Base-by-base conservation (phyloP, 2,113 vertebrate genomes). In the Ursus arctos region DNA sequence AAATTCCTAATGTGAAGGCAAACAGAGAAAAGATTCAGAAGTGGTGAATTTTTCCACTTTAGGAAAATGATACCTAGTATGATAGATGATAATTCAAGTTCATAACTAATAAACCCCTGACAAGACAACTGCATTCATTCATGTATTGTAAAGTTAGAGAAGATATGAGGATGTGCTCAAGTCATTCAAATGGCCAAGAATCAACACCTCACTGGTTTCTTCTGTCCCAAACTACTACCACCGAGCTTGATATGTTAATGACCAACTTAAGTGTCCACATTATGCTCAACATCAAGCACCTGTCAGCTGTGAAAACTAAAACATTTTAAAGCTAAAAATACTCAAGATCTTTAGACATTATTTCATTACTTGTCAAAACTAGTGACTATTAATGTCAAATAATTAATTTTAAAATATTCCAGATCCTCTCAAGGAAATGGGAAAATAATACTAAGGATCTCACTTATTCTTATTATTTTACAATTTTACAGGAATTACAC, bases 391-490 rank as follows among this genome's bases (percentile, higher is more conserved):
- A 97, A 79, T 69, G 31, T 91, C 88, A 76, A 97, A 55, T 63
- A 96, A 80, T 84, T 96, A 72, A 91, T 22, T 96, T 97, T 94
- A 97, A 93, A 98, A 97, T 95, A 97, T 49, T 98, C 69, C 96
- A 91, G 61, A 91, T 57, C 85, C 93, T 95, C 85, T 98, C 93
- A 98, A 98, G 98, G 79, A 94, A 98, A 98, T 47, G 91, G 14
- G 28, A 91, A 98, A 98, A 82, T 88, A 96, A 93, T 31, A 97
- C 80, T 93, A 24, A 91, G 33, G 91, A 84, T 43, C 96, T 95
- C 96, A 97, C 18, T 80, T 82, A 43, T 12, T 91, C 6, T 51
- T 95, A 65, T 86, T 84, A 59, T 69, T 93, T 92, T 88, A 47
- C 40, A 97, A 95, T 77, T 98, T 97, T 88, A 97, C 28, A 98